Conservation (phyloP, 2,113 vertebrate species). For the Gracilinanus agilis region DNA sequence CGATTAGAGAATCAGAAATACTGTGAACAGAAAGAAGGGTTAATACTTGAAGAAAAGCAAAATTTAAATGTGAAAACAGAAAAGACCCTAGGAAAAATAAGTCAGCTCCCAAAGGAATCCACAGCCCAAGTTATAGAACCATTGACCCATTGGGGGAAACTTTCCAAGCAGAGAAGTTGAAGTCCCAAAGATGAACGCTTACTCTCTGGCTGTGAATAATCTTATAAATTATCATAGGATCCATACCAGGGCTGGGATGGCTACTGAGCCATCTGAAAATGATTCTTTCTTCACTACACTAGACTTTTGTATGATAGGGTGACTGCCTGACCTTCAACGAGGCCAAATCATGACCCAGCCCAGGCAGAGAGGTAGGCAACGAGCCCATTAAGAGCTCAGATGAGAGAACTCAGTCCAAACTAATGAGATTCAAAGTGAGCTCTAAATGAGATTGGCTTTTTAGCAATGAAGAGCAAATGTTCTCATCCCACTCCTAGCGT, state of each 20-base stretch:
- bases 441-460: constrained; percentile 7
- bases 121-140: neutral
- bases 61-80: neutral
- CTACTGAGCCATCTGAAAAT: neutral
- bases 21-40: neutral
- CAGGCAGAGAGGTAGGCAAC: neutral
- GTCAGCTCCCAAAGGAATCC: neutral
- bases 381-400: neutral
- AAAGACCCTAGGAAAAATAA: neutral
- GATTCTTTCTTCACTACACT: neutral
- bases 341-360: neutral
- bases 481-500: neutral
- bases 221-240: neutral
- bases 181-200: neutral
- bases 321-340: neutral
- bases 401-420: neutral
- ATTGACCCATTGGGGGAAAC: neutral
- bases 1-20: neutral
- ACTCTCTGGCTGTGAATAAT: neutral
- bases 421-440: constrained; percentile 16
- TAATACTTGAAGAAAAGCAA: neutral
- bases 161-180: neutral
- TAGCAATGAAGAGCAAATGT: constrained; percentile 14
- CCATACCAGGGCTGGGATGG: neutral
- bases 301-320: neutral